Conservation (phyloP, 2,888 invertebrate genomes). For the Scaptomyza caliginosa region DNA sequence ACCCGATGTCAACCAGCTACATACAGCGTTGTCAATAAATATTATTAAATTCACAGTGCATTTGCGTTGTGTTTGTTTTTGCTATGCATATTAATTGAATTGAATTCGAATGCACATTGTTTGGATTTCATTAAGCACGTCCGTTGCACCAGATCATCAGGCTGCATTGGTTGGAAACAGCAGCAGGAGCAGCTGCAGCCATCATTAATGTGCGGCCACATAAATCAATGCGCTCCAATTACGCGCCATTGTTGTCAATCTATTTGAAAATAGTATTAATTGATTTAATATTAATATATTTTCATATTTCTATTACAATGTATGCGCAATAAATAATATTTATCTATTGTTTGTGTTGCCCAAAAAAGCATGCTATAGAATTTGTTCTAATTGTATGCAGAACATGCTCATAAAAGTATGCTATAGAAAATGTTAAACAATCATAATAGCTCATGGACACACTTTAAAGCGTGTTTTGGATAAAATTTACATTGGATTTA, state of each 20-base stretch:
- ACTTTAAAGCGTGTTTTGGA: not conserved
- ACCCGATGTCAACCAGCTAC: conserved; percentile 90
- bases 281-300: conserved; percentile 42
- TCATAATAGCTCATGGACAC: not conserved
- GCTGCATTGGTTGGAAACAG: conserved; percentile 28
- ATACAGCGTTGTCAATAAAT: conserved; percentile 84
- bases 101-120: conserved; percentile 48
- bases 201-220: conserved; percentile 23
- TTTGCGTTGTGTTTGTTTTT: conserved; percentile 7
- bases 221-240: conserved; percentile 74
- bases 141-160: conserved; percentile 30
- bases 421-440: too few species aligned
- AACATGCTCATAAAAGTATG: not conserved
- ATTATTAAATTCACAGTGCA: not conserved
- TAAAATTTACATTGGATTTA: too few species aligned
- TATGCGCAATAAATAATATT: conserved; percentile 13
- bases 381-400: not conserved
- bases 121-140: conserved; percentile 67
- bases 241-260: conserved; percentile 53
- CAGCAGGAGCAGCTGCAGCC: conserved; percentile 22
- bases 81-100: conserved; percentile 51
- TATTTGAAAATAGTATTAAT: conserved; percentile 55
- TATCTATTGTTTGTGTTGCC: not conserved
- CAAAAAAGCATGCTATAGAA: conserved; percentile 23
- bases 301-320: not conserved